These are phyloP conservation scores for Ormyrus rosae DNA, from an alignment of 2,888 invertebrate genomes.

Conservation along the genomic window DNA sequence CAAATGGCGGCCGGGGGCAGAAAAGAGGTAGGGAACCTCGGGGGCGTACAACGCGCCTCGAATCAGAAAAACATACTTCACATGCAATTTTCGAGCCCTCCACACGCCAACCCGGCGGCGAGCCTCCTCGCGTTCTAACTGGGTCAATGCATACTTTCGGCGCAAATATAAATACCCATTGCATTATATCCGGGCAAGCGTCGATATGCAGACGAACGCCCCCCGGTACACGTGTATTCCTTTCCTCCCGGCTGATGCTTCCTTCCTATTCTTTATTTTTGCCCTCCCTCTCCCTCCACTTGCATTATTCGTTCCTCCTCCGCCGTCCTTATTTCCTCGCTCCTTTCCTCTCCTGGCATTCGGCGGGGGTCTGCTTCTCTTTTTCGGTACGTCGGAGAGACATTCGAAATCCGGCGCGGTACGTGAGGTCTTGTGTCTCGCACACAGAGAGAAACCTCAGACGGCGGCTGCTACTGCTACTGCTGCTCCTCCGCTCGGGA, in stretches of 20 bases:
- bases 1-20: neutral
- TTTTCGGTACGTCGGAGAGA: neutral
- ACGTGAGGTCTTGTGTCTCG: constrained; percentile 38
- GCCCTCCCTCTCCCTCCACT: neutral
- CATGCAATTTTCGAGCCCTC: too few species aligned
- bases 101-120: too few species aligned
- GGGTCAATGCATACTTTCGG: neutral
- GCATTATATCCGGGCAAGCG: constrained; percentile 38
- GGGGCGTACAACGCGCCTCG: too few species aligned
- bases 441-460: neutral
- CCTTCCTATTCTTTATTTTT: neutral
- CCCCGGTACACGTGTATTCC: neutral
- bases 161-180: constrained; percentile 60
- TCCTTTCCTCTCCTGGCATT: neutral
- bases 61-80: too few species aligned
- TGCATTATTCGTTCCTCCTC: neutral
- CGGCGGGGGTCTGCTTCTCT: neutral
- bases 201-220: neutral
- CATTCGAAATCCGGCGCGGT: constrained; percentile 39
- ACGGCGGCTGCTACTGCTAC: too few species aligned
- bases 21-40: too few species aligned
- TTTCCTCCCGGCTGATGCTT: too few species aligned
- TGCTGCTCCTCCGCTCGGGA: constrained; percentile 4
- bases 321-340: neutral
- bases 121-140: neutral